Percentiles rank a stretch among this genome's conserved stretches.
These are phyloP conservation scores for Crypturellus tataupa DNA, from an alignment of 2,797 vertebrate species.

Conservation along the genomic window DNA sequence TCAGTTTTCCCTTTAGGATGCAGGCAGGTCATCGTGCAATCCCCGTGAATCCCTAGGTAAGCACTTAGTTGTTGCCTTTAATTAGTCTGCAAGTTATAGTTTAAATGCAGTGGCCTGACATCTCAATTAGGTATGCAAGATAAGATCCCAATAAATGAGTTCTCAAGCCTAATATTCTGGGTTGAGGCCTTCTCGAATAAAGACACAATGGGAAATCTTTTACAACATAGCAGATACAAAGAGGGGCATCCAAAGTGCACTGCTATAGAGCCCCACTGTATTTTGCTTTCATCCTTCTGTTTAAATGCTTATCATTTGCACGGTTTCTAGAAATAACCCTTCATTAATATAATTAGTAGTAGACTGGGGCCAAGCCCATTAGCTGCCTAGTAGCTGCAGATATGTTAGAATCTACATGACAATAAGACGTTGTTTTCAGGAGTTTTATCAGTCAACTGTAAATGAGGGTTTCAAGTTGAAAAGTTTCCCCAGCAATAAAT, in stretches of 20 bases:
- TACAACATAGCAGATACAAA: background rate
- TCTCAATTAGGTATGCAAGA: slow-evolving; percentile 66
- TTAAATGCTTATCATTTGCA: slow-evolving; percentile 20
- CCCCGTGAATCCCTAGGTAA: slow-evolving; percentile 61
- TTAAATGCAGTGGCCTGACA: slow-evolving; percentile 65
- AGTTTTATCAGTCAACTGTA: background rate
- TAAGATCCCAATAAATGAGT: slow-evolving; percentile 67
- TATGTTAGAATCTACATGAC: background rate
- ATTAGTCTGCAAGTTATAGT: slow-evolving; percentile 72
- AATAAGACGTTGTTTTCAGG: background rate
- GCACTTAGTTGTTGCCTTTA: slow-evolving; percentile 64
- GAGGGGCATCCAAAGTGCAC: background rate
- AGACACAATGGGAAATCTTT: background rate
- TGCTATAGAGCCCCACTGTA: background rate
- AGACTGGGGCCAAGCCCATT: background rate
- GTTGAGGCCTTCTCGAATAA: slow-evolving; percentile 26
- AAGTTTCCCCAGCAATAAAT: slow-evolving; percentile 4
- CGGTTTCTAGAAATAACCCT: slow-evolving; percentile 30
- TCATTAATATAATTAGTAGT: background rate
- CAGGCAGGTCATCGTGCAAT: slow-evolving; percentile 46
- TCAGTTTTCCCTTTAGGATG: slow-evolving; percentile 56
- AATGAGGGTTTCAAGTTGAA: background rate
- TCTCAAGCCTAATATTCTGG: slow-evolving; percentile 50
- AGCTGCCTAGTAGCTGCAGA: background rate
- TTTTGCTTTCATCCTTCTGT: background rate